phyloP scores from a whole-genome alignment of 2,113 vertebrate genomes.

The Otis tarda region DNA sequence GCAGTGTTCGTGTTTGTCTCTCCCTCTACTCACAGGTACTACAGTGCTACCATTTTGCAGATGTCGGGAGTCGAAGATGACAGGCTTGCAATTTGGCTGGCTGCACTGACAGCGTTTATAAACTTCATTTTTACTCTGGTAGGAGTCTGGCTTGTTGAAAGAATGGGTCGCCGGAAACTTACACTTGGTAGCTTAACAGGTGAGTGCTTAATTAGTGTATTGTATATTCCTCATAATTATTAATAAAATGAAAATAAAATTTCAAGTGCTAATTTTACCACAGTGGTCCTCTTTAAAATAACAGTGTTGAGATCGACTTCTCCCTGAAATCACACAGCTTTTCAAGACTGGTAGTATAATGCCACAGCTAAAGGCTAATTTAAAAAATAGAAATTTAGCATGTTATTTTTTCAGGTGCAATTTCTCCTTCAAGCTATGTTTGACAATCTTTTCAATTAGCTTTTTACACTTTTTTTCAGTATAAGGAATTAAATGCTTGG shows the following conservation, averaged over 20 bases:
- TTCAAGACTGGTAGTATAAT: not conserved
- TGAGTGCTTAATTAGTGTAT: slow-evolving; percentile 56
- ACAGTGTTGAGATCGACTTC: not conserved
- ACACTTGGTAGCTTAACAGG: slow-evolving; percentile 90
- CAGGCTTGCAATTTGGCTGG: slow-evolving; percentile 92
- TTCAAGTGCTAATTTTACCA: not conserved
- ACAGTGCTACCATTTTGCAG: slow-evolving; percentile 98
- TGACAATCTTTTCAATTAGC: not conserved
- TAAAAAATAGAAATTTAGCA: not conserved
- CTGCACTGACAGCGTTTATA: slow-evolving; percentile 90
- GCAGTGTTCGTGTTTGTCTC: not conserved
- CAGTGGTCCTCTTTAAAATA: not conserved
- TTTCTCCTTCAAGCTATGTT: not conserved
- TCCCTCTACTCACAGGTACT: slow-evolving; percentile 83
- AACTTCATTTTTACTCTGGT: slow-evolving; percentile 95
- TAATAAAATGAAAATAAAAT: not conserved
- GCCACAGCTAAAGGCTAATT: not conserved
- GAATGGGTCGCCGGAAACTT: slow-evolving; percentile 91
- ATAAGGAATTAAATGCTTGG: not conserved
- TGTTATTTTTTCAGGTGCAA: not conserved
- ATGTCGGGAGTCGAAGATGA: slow-evolving; percentile 96
- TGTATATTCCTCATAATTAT: not conserved
- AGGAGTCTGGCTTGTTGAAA: slow-evolving; percentile 97
- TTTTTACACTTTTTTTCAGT: not conserved
- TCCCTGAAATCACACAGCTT: not conserved